Evolutionary conservation across 2,888 invertebrate species (phyloP).

Genomic region (Aplocera efformata): DNA sequence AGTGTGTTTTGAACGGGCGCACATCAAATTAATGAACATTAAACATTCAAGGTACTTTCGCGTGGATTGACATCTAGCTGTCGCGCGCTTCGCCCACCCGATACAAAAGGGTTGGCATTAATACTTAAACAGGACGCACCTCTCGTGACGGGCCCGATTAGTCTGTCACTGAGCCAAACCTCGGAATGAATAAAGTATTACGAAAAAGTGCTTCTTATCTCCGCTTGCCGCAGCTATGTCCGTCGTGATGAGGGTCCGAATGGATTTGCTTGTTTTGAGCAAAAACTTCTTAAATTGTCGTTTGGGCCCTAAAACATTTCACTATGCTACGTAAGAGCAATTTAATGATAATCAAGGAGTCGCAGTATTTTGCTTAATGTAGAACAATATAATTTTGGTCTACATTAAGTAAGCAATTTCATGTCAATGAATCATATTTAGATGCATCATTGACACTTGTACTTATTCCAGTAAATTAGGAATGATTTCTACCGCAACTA

Average conservation of each 20-base stretch:
- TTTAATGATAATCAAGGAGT: neutral
- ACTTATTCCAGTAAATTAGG: no score
- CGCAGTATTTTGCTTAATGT: no score
- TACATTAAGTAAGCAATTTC: no score
- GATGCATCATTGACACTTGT: no score
- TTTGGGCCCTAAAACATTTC: neutral
- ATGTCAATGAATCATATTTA: no score
- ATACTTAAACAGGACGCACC: slow-evolving; percentile 69
- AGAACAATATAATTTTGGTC: no score
- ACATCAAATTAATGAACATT: slow-evolving; percentile 73
- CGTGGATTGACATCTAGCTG: slow-evolving; percentile 67
- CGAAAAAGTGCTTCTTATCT: slow-evolving; percentile 78
- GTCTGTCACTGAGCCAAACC: slow-evolving; percentile 72
- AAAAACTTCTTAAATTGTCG: slow-evolving; percentile 19
- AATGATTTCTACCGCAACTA: no score
- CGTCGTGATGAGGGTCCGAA: slow-evolving; percentile 68
- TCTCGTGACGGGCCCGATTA: slow-evolving; percentile 73
- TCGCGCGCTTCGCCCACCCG: slow-evolving; percentile 52
- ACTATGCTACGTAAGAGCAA: neutral
- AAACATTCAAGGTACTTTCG: slow-evolving; percentile 62
- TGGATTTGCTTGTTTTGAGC: slow-evolving; percentile 25
- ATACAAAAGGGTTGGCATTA: slow-evolving; percentile 75
- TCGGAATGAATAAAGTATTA: slow-evolving; percentile 77
- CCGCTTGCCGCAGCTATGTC: slow-evolving; percentile 43
- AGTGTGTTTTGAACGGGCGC: slow-evolving; percentile 11